Evolutionary conservation across 2,888 invertebrate genomes (phyloP), one percentile per base, ranked within the genome.

Genomic region (Ceratothoa steindachneri): DNA sequence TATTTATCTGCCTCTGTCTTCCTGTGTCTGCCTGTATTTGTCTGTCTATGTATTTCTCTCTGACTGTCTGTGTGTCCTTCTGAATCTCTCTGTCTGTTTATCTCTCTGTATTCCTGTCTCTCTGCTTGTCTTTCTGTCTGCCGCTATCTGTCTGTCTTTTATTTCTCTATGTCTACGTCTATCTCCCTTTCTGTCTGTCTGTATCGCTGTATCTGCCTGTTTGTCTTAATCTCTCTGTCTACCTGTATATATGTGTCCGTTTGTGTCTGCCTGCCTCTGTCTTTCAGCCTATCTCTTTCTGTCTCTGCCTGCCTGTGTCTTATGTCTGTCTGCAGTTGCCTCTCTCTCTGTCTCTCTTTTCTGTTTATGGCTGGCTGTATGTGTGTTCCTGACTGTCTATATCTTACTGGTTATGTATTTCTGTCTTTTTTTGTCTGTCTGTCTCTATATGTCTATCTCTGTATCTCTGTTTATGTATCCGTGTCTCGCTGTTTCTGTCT

Each of bases 321-420:
- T 41, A 7, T 41, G 7, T 66, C 9, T 27, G 24, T 66, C 28
- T 9, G 9, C 29, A 7, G 7, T 30, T 67, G 28, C 29, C 67
- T 67, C 67, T 67, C 68, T 68, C 68, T 68, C 68, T 68, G 12
- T 68, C 68, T 68, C 68, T 68, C 68, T 68, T 68, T 41, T 67
- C 68, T 68, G 30, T 52, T 24, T 52, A 12, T 52, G 31, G 30
- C 27, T 52, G 27, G 30, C 52, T 69, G 27, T 69, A 30, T 69
- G 27, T 69, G 27, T 69, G 27, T 69, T 28, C 41, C 52, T 69
- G 41, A 31, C 31, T 69, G 41, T 69, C 52, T 69, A 30, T 69
- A 27, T 51, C 52, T 69, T 41, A 31, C 52, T 69, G 27, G 30
- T 41, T 51, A 30, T 69, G 41, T 69, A 30, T 69, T 51, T 69